phyloP scores from a whole-genome alignment of 2,888 invertebrate genomes.

The Temnothorax ravouxi region DNA sequence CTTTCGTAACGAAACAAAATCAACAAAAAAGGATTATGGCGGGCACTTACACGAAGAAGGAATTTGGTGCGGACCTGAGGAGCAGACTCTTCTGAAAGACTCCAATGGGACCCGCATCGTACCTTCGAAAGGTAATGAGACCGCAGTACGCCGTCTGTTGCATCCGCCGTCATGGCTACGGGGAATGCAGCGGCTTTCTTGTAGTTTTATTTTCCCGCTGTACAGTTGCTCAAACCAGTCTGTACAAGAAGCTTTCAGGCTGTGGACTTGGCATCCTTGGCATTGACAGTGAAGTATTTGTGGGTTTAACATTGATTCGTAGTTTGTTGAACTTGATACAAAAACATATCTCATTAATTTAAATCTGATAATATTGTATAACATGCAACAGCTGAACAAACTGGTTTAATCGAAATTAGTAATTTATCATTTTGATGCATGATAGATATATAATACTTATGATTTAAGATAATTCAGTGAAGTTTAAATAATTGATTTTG shows the following conservation, averaged over 20 bases:
- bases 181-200: conserved; percentile 36
- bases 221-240: conserved; percentile 52
- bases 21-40: conserved; percentile 78
- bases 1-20: background rate
- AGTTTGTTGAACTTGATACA: background rate
- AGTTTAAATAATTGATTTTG: background rate
- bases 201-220: conserved; percentile 9
- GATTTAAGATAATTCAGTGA: background rate
- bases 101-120: conserved; percentile 81
- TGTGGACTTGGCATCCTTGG: conserved; percentile 27
- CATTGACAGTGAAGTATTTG: conserved; percentile 41
- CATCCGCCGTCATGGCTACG: background rate
- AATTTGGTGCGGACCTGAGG: conserved; percentile 83
- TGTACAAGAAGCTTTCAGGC: conserved; percentile 2
- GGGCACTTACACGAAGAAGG: conserved; percentile 85
- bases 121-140: conserved; percentile 77
- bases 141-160: background rate
- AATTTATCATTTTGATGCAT: background rate
- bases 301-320: conserved; percentile 2
- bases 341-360: conserved; percentile 5
- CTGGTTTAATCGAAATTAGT: background rate
- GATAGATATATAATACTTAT: background rate
- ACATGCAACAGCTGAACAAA: background rate
- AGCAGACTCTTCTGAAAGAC: conserved; percentile 84
- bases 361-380: background rate